These are phyloP conservation scores for Caradrina clavipalpis DNA, from an alignment of 2,888 invertebrate species.

Conservation along the genomic window DNA sequence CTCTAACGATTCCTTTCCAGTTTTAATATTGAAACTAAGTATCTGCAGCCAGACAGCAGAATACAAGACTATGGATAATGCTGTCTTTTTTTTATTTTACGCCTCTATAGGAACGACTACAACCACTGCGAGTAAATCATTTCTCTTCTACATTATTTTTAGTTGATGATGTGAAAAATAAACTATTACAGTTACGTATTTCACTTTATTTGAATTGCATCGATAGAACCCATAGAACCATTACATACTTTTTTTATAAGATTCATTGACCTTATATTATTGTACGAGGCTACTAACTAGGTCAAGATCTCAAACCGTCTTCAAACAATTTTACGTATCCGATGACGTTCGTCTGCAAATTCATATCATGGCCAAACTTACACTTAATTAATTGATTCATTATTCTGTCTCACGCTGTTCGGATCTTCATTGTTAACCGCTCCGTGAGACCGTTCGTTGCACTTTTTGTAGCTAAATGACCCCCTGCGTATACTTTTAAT, in stretches of 20 bases:
- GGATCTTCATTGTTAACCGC: conserved; percentile 49
- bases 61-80: conserved; percentile 6
- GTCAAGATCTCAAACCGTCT: conserved; percentile 64
- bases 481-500: conserved; percentile 67
- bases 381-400: conserved; percentile 63
- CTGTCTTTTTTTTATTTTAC: background rate
- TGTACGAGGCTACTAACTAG: conserved; percentile 41
- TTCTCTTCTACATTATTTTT: background rate
- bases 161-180: background rate
- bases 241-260: conserved; percentile 8
- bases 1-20: conserved; percentile 18
- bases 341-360: conserved; percentile 39
- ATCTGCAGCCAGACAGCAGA: conserved; percentile 5
- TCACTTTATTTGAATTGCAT: conserved; percentile 5
- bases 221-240: conserved; percentile 31
- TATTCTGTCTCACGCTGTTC: conserved; percentile 54
- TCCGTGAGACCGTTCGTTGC: conserved; percentile 64
- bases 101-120: background rate
- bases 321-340: conserved; percentile 55
- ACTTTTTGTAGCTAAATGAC: conserved; percentile 63
- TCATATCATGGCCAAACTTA: conserved; percentile 54
- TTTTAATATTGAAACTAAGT: conserved; percentile 15
- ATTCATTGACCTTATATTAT: conserved; percentile 2
- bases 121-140: background rate
- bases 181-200: background rate